Evolutionary conservation across 2,113 vertebrate species (phyloP).

Genomic region (Nycticorax nycticorax): DNA sequence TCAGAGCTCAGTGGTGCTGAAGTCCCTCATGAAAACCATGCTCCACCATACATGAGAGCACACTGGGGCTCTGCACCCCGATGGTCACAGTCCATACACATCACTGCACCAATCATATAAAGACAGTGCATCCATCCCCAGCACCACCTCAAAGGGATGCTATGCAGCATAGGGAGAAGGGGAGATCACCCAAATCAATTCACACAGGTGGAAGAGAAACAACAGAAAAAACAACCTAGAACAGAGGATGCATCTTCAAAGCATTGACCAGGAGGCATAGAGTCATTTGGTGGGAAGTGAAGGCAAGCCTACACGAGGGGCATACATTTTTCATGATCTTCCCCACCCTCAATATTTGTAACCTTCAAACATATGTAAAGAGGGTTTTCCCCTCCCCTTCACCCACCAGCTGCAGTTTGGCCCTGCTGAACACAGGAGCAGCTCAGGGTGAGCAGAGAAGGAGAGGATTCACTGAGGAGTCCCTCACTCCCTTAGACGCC

Average conservation of each 20-base stretch:
- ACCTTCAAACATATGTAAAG: background rate
- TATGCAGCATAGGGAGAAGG: background rate
- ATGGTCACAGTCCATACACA: rapidly evolving
- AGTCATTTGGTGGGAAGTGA: background rate
- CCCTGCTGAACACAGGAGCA: background rate
- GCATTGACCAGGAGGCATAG: background rate
- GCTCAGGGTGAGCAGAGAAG: background rate
- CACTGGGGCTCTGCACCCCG: background rate
- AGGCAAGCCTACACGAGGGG: background rate
- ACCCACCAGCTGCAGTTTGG: background rate
- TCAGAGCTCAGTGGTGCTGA: background rate
- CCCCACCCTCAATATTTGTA: background rate
- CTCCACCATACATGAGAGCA: background rate
- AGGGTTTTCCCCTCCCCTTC: background rate
- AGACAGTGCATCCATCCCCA: background rate
- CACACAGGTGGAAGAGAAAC: background rate
- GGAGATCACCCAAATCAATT: background rate
- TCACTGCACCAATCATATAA: background rate
- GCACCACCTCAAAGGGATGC: background rate
- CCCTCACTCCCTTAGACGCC: background rate
- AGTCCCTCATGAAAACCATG: background rate
- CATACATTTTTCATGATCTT: slow-evolving; percentile 18
- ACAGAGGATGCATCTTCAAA: background rate
- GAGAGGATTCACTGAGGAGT: background rate
- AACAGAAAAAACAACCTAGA: background rate